phyloP scores from a whole-genome alignment of 2,888 invertebrate species.

The Hedya salicella region DNA sequence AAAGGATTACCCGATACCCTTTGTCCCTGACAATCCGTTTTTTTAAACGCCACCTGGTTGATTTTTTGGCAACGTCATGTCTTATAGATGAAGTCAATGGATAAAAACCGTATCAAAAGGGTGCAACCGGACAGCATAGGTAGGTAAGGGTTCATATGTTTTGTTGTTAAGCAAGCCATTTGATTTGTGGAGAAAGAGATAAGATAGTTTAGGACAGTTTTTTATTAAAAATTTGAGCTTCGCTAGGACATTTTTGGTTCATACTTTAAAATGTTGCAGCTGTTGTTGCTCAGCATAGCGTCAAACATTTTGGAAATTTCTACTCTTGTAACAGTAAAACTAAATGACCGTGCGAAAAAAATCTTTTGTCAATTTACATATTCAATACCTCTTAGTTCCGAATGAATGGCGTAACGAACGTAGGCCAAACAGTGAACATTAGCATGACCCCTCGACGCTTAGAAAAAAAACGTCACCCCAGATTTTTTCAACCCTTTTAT shows the following conservation, averaged over 20 bases:
- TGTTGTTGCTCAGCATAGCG: neutral
- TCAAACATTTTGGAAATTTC: conserved; percentile 13
- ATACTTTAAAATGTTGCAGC: neutral
- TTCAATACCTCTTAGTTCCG: conserved; percentile 67
- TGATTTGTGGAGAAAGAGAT: conserved; percentile 71
- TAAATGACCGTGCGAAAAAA: conserved; percentile 73
- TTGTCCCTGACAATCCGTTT: conserved; percentile 52
- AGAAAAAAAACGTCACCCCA: conserved; percentile 78
- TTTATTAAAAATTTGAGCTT: conserved; percentile 3
- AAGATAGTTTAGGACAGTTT: conserved; percentile 58
- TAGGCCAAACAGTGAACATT: conserved; percentile 64
- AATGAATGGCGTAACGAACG: conserved; percentile 68
- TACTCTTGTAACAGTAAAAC: conserved; percentile 30
- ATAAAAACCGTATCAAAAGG: conserved; percentile 67
- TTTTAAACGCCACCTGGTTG: conserved; percentile 69
- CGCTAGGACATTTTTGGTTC: neutral
- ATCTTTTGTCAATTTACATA: conserved; percentile 62
- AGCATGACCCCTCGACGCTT: conserved; percentile 63
- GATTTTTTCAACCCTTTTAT: conserved; percentile 81
- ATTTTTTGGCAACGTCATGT: conserved; percentile 71
- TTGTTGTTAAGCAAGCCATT: conserved; percentile 53
- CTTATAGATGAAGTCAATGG: conserved; percentile 67
- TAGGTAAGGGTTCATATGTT: conserved; percentile 55
- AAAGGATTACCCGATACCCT: conserved; percentile 59
- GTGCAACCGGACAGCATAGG: conserved; percentile 53